Base-by-base conservation (phyloP, 2,888 invertebrate genomes). In the Drosophila diplacantha region DNA sequence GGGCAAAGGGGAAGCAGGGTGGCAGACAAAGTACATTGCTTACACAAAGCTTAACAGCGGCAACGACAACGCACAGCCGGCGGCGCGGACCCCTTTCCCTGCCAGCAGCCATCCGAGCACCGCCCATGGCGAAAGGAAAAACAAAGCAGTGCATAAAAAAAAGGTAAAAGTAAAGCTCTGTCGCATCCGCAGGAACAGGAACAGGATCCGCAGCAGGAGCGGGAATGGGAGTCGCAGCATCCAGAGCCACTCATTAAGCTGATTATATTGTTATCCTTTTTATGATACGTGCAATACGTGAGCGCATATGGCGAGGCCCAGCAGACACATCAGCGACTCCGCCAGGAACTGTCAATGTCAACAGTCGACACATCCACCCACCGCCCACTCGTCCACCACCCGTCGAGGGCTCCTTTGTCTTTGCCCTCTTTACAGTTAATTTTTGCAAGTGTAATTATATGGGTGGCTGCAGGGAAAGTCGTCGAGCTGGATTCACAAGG, bases 221-320 rank as follows among this genome's bases (percentile, higher is more conserved):
- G 29, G 60, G 16, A 68, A 55, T 51, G n/a, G 38, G 29, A 55
- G 31, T 20, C 43, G 12, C 62, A 39, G 51, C 65, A 46, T 57
- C 71, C 74, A 79, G 78, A 77, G 80, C 80, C 80, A 85, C 85
- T 85, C 85, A 85, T 85, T 85, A 85, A 85, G 85, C 85, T 85
- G 85, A 85, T 85, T 85, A 85, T 85, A 85, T 85, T 85, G 85
- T 85, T 85, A 85, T 85, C 85, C 85, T 84, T 85, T 85, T 85
- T 85, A 83, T 85, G 85, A 85, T 84, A 83, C 83, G 80, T 82
- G 83, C 78, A 77, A 71, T 75, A 81, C 76, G 78, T 74, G 81
- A 75, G 75, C 72, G 71, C 78, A 79, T 79, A 79, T 82, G 82
- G 74, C 74, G 55, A 52, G 78, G 67, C 51, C 46, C 73, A 43